phyloP scores from a whole-genome alignment of 92 coral and sea anemone genomes.

The Parazoanthus atlanticus region DNA sequence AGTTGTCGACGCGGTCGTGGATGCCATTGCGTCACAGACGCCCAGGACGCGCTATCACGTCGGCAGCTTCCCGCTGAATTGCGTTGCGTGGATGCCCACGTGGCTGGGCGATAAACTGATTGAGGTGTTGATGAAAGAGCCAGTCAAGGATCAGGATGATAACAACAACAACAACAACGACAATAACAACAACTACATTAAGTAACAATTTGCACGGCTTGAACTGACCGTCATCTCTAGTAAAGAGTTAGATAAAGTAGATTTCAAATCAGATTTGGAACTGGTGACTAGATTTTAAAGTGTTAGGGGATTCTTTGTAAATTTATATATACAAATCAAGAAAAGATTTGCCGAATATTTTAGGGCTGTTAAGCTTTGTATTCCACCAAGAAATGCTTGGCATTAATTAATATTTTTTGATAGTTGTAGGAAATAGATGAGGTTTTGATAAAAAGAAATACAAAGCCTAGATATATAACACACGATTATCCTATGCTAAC shows the following conservation, averaged over 20 bases:
- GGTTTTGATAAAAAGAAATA: no score
- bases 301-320: not conserved
- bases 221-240: not conserved
- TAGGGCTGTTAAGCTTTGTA: no score
- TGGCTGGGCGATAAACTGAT: constrained; percentile 26
- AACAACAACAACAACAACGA: no score
- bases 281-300: not conserved
- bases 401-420: no score
- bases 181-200: not conserved
- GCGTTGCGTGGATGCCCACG: constrained; percentile 44
- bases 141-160: not conserved
- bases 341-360: no score
- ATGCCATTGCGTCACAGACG: constrained; percentile 42
- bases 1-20: constrained; percentile 48
- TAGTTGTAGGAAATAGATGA: no score
- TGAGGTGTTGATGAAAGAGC: constrained; percentile 17
- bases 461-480: no score
- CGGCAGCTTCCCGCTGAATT: constrained; percentile 17
- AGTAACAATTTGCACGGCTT: not conserved
- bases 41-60: constrained; percentile 52
- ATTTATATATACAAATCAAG: no score
- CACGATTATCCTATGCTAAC: no score
- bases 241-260: no score
- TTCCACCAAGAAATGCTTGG: no score
- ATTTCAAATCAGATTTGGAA: no score